phyloP scores from a whole-genome alignment of 2,888 invertebrate species.

The Lottia gigantea region DNA sequence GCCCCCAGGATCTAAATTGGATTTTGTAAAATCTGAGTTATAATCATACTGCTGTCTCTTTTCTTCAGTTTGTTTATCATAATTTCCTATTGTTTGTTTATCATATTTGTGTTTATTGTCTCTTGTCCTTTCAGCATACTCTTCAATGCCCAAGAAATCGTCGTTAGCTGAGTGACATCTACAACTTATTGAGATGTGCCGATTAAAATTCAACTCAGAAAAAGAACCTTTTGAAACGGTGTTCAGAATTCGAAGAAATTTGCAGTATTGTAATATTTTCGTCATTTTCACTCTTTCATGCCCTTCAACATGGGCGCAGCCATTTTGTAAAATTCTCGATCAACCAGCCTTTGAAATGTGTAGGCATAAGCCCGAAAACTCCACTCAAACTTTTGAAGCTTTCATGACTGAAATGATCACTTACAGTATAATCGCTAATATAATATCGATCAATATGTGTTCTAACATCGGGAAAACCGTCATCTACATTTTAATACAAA shows the following conservation, averaged over 20 bases:
- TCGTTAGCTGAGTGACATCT: constrained; percentile 8
- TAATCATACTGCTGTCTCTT: no score
- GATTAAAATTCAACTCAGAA: background rate
- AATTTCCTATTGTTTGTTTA: no score
- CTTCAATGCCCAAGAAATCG: constrained; percentile 25
- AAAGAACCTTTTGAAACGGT: background rate
- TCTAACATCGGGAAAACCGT: no score
- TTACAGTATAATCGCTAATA: no score
- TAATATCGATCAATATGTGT: no score
- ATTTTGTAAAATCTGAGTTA: constrained; percentile 7
- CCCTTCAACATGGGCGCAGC: constrained; percentile 25
- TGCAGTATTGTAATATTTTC: no score
- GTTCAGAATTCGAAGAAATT: background rate
- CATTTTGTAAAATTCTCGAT: constrained; percentile 14
- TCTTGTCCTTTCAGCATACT: background rate
- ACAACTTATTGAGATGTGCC: background rate
- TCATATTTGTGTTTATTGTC: background rate
- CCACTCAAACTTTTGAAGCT: no score
- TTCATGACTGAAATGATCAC: no score
- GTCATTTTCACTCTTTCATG: background rate
- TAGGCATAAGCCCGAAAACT: no score
- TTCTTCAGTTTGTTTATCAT: no score
- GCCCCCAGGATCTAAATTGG: background rate
- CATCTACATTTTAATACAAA: no score
- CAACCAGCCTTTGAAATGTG: no score